A percentile compares a stretch with the other conserved stretches of the same genome.
Conservation (phyloP, 2,113 vertebrate species). For the Gulo gulo region DNA sequence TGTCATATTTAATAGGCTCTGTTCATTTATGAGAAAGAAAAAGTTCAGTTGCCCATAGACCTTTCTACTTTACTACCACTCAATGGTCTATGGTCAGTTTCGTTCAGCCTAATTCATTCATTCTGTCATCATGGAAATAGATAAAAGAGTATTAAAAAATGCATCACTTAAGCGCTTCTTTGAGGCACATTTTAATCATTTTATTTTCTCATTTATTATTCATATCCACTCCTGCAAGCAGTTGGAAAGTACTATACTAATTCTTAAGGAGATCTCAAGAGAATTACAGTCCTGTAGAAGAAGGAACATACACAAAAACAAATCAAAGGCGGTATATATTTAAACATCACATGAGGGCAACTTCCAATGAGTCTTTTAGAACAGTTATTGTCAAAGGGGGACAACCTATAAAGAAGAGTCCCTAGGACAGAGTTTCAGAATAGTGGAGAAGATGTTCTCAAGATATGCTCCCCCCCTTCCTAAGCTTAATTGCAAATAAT, state of each 20-base stretch:
- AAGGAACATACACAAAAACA: not conserved
- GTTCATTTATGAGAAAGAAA: conserved; percentile 15
- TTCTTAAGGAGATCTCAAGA: not conserved
- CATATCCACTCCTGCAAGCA: conserved; percentile 4
- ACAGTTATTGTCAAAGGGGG: not conserved
- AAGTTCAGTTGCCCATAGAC: not conserved
- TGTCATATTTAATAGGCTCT: conserved; percentile 33
- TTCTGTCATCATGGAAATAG: not conserved
- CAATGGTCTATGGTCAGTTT: not conserved
- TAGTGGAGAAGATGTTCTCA: not conserved
- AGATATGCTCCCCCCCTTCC: not conserved
- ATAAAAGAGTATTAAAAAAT: not conserved
- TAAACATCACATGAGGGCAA: not conserved
- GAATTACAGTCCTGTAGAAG: not conserved
- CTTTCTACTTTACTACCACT: not conserved
- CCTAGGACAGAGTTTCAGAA: not conserved
- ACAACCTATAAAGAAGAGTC: not conserved
- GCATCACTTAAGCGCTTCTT: not conserved
- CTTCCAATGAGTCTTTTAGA: not conserved
- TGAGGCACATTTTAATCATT: not conserved
- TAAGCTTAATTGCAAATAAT: not conserved
- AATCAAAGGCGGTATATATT: not conserved
- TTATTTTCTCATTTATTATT: conserved; percentile 20
- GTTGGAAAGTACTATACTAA: not conserved
- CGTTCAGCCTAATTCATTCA: not conserved